Conservation (phyloP, 2,888 invertebrate genomes). For the Diplolepis rosae region DNA sequence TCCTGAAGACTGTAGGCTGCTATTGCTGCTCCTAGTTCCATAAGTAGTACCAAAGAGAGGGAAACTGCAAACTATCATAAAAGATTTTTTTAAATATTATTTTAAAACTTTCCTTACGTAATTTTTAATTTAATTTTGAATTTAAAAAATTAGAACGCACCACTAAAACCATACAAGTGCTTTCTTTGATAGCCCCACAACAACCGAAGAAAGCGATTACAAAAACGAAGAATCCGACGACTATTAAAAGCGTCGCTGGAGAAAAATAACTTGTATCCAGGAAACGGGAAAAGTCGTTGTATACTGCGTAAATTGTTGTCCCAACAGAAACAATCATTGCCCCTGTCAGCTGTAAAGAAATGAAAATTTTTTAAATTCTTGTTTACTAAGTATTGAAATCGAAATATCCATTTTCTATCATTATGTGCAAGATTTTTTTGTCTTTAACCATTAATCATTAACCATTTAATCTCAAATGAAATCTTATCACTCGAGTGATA, state of each 20-base stretch:
- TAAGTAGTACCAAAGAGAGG: constrained; percentile 76
- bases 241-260: constrained; percentile 84
- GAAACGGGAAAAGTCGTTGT: constrained; percentile 78
- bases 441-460: not conserved
- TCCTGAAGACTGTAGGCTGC: constrained; percentile 75
- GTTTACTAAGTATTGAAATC: not conserved
- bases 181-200: constrained; percentile 87
- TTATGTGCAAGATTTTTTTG: not conserved
- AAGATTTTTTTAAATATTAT: constrained; percentile 21
- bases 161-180: constrained; percentile 81
- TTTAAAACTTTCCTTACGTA: not conserved
- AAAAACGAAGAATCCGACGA: constrained; percentile 84
- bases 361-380: not conserved
- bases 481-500: constrained; percentile 17
- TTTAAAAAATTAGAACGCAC: constrained; percentile 67
- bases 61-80: constrained; percentile 76
- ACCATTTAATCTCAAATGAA: not conserved
- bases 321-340: constrained; percentile 81
- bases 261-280: constrained; percentile 80
- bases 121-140: not conserved
- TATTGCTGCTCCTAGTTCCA: constrained; percentile 79
- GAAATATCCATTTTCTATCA: not conserved
- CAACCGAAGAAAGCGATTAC: constrained; percentile 87
- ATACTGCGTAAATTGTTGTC: constrained; percentile 77
- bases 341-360: constrained; percentile 79